Conservation (phyloP, 2,888 invertebrate species). For the Euplexia lucipara region DNA sequence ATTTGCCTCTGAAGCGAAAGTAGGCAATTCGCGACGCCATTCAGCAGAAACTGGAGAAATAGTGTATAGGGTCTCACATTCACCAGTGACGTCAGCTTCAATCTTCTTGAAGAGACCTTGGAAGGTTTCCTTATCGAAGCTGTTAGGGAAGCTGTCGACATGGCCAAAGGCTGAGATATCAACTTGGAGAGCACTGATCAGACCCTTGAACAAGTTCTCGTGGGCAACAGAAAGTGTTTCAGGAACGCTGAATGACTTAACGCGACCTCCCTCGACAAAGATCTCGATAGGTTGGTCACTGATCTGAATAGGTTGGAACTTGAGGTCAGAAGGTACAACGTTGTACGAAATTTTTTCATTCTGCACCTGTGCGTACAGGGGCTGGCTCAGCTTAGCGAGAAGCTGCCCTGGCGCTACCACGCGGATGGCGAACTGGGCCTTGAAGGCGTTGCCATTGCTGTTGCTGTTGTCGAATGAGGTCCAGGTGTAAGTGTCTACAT, state of each 20-base stretch:
- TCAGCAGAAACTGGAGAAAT: conserved; percentile 91
- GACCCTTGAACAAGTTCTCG: conserved; percentile 93
- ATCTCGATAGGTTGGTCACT: conserved; percentile 92
- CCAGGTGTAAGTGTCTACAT: conserved; percentile 90
- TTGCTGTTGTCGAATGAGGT: conserved; percentile 90
- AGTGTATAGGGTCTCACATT: conserved; percentile 93
- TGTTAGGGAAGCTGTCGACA: conserved; percentile 85
- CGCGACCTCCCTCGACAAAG: conserved; percentile 91
- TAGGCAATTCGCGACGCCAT: conserved; percentile 88
- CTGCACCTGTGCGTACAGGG: conserved; percentile 90
- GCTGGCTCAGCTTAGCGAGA: conserved; percentile 84
- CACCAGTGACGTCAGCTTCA: conserved; percentile 93
- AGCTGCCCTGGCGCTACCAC: conserved; percentile 87
- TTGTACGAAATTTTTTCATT: conserved; percentile 83
- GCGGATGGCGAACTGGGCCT: conserved; percentile 89
- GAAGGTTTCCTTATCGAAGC: conserved; percentile 82
- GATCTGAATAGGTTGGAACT: conserved; percentile 89
- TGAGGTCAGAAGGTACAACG: conserved; percentile 81
- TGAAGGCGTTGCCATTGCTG: conserved; percentile 85
- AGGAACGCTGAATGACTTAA: conserved; percentile 90
- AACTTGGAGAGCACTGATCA: conserved; percentile 93
- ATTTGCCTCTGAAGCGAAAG: conserved; percentile 84
- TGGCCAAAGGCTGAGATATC: conserved; percentile 91
- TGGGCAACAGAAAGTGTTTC: conserved; percentile 90
- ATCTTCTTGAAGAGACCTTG: conserved; percentile 92